Conservation (phyloP, 2,888 invertebrate species). For the Lamellibrachia satsuma region DNA sequence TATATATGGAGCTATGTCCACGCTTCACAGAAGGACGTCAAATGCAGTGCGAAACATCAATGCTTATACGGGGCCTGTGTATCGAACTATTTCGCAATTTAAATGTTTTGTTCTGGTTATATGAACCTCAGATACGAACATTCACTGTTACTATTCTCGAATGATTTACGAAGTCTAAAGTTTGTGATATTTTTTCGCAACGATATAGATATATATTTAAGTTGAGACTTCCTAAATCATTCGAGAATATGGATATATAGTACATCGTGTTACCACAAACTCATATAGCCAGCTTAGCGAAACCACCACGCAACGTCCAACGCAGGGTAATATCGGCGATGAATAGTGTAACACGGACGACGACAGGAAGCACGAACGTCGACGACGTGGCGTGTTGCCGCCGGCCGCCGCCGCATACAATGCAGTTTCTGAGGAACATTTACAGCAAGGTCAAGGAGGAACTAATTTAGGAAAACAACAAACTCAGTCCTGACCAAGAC, state of each 20-base stretch:
- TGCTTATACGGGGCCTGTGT: background rate
- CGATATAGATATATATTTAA: background rate
- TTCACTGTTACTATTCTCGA: background rate
- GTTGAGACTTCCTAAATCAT: background rate
- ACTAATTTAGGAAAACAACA: background rate
- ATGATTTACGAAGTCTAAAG: background rate
- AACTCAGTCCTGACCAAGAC: background rate
- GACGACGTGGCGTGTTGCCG: background rate
- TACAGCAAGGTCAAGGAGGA: background rate
- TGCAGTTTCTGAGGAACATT: background rate
- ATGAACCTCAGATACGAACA: background rate
- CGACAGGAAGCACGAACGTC: background rate
- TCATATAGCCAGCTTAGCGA: background rate
- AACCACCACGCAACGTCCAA: background rate
- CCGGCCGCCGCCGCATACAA: background rate
- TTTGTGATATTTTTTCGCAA: background rate
- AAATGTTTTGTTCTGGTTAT: background rate
- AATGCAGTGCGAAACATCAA: background rate
- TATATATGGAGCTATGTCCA: background rate
- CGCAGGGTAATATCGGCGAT: background rate
- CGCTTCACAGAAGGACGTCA: background rate
- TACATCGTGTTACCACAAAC: background rate
- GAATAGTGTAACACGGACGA: background rate
- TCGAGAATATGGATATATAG: background rate
- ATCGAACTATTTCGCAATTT: background rate